A percentile compares a stretch with the other conserved stretches of the same genome.
phyloP scores from a whole-genome alignment of 2,888 invertebrate genomes.

The Erannis defoliaria region DNA sequence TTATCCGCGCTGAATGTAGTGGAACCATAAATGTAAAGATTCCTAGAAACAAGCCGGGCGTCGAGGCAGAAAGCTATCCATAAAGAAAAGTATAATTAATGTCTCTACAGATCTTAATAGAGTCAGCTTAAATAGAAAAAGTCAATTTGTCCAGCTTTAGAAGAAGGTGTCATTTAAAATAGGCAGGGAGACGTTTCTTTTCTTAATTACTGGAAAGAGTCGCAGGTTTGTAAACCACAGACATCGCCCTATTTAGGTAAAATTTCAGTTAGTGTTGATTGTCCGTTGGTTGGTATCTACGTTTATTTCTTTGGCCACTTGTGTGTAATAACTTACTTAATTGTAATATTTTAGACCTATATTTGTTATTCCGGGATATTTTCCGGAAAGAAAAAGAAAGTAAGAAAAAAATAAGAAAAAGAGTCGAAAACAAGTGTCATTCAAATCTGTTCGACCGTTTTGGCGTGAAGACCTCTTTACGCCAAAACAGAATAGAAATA shows the following conservation, averaged over 20 bases:
- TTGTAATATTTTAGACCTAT: too few relatives aligned
- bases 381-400: too few relatives aligned
- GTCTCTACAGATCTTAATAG: constrained; percentile 39
- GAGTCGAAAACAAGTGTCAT: too few relatives aligned
- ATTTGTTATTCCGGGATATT: too few relatives aligned
- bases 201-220: constrained; percentile 3
- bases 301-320: too few relatives aligned
- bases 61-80: constrained; percentile 27
- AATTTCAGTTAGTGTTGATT: too few relatives aligned
- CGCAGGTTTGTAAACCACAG: neutral
- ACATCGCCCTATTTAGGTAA: neutral
- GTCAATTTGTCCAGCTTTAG: constrained; percentile 72
- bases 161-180: constrained; percentile 68
- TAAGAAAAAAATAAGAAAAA: too few relatives aligned
- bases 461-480: too few relatives aligned
- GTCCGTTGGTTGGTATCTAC: too few relatives aligned
- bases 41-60: constrained; percentile 8
- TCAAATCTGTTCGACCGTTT: too few relatives aligned
- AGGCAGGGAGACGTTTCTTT: constrained; percentile 10
- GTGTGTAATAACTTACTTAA: too few relatives aligned
- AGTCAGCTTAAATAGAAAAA: constrained; percentile 53
- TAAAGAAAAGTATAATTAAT: constrained; percentile 46
- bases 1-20: neutral
- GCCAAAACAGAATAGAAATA: too few relatives aligned
- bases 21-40: constrained; percentile 20